phyloP scores from a whole-genome alignment of 2,797 vertebrate species.

The Phalloptychus januarius region DNA sequence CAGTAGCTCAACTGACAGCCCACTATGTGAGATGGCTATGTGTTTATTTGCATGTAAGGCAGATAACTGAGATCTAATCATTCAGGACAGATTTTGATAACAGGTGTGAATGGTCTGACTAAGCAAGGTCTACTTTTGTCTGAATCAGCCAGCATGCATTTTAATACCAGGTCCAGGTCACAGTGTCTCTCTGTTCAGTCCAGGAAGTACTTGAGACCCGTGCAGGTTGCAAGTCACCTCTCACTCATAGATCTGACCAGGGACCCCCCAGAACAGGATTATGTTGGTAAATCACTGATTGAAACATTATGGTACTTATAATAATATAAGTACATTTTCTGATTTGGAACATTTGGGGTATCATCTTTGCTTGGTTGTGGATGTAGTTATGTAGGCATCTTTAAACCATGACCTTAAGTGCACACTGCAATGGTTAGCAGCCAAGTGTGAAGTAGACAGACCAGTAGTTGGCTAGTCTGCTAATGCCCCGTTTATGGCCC shows the following conservation, averaged over 20 bases:
- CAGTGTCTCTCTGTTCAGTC: background rate
- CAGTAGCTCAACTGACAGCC: background rate
- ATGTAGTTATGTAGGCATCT: background rate
- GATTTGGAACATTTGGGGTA: background rate
- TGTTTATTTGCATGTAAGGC: constrained; percentile 1
- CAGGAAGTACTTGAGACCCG: background rate
- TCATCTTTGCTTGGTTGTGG: background rate
- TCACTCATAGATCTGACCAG: background rate
- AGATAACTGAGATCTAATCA: background rate
- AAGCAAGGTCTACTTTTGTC: background rate
- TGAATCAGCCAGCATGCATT: background rate
- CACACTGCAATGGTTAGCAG: background rate
- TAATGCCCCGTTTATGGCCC: background rate
- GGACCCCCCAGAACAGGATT: background rate
- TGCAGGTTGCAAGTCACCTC: background rate
- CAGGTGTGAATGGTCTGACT: background rate
- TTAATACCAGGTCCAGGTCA: background rate
- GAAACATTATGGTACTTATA: background rate
- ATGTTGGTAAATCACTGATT: background rate
- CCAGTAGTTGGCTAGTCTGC: background rate
- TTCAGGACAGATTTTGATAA: background rate
- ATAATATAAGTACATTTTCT: background rate
- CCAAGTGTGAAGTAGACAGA: background rate
- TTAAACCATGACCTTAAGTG: background rate
- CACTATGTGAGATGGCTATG: too few relatives aligned